Conservation (phyloP, 2,888 invertebrate species). For the Ganaspis brasiliensis region DNA sequence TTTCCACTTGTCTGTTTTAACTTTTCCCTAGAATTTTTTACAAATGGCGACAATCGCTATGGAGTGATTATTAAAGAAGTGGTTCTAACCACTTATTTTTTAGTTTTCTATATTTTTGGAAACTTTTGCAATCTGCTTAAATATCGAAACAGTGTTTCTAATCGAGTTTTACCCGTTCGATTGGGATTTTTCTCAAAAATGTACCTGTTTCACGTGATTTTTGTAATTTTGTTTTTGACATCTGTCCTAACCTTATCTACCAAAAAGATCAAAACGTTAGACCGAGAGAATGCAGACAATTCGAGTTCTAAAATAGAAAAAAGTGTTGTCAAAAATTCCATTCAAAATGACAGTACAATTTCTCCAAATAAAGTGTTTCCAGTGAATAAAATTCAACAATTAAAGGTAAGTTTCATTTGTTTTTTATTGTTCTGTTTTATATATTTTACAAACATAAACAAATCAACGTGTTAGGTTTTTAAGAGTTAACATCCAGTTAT, state of each 20-base stretch:
- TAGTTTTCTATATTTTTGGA: not conserved
- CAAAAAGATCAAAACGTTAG: not conserved
- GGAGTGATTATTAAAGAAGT: too few relatives aligned
- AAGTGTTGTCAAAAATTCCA: not conserved
- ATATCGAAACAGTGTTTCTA: not conserved
- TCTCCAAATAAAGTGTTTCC: not conserved
- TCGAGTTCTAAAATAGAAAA: not conserved
- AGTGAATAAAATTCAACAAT: not conserved
- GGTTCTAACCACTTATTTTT: too few relatives aligned
- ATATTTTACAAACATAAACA: not conserved
- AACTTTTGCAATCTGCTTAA: not conserved
- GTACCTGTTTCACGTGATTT: constrained; percentile 8
- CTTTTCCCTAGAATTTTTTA: too few relatives aligned
- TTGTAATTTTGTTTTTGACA: constrained; percentile 7
- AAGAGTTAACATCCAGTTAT: too few relatives aligned
- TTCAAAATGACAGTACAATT: not conserved
- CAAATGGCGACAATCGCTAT: too few relatives aligned
- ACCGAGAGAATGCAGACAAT: not conserved
- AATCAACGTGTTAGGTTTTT: constrained; percentile 9
- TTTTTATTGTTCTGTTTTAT: not conserved
- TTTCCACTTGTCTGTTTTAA: too few relatives aligned
- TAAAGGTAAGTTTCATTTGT: not conserved
- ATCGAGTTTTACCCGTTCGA: not conserved
- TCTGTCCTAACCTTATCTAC: constrained; percentile 34
- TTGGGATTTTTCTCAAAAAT: not conserved